Base-by-base conservation (phyloP, 2,888 invertebrate species). In the Plagodis pulveraria region DNA sequence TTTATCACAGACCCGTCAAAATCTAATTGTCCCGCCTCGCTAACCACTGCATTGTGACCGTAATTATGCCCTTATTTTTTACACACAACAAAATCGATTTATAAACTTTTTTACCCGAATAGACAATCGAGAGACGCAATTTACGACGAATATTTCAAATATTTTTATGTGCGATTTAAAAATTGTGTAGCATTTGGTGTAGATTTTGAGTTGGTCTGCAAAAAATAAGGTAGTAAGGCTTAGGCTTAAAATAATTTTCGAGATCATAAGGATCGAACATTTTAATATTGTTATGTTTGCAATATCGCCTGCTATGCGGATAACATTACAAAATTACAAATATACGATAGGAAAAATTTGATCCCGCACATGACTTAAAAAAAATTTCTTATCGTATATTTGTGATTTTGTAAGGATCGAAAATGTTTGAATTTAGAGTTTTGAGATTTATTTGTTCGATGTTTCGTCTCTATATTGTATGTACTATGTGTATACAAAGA, bases 1-100 rank as follows among this genome's bases (percentile, higher is more conserved):
- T 92, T 91, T 91, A 92, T 92, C 91, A 92, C 80, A 70, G 81
- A 78, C 81, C 89, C 85, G 91, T 92, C 91, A 92, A 90, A 91
- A 88, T 87, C 89, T 92, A 92, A 92, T 92, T 91, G 92, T 91
- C 91, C 89, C 84, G 86, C 84, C 80, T 85, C 84, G 84, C 86
- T 86, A 87, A 89, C 91, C 87, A 82, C 81, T 73, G 83, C 83
- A 84, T 89, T 88, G 91, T 91, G 89, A 87, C 86, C 88, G 80
- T 91, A 90, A 92, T 92, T 91, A 91, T 78, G 81, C 84, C 88
- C 87, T 86, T 87, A 87, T 86, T 90, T 89, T 75, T 89, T 89
- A 84, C 80, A 78, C 76, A 77, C 34, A 83, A 81, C 82, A 74
- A 85, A 89, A 89, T 84, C 86, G 85, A 81, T 81, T 83, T 78